Evolutionary conservation across 2,113 vertebrate genomes (phyloP).

Genomic region (Zosterops borbonicus): DNA sequence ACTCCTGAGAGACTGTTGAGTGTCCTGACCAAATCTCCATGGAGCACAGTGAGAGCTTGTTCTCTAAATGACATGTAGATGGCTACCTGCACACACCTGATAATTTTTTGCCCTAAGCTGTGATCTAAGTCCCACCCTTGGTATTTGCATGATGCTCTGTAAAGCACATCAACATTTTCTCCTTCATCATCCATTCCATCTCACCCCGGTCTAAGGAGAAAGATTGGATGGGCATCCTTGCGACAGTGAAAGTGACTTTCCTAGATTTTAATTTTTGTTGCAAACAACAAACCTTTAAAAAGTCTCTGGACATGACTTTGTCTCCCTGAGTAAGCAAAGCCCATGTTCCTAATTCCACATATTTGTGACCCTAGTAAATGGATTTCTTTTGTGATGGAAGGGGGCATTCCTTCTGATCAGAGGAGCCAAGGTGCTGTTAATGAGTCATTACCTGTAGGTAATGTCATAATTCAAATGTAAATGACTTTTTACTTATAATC

Average conservation of each 20-base stretch:
- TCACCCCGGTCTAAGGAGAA: background rate
- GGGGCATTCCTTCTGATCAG: background rate
- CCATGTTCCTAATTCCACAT: background rate
- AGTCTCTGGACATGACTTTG: background rate
- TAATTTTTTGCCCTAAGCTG: background rate
- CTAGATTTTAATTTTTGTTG: background rate
- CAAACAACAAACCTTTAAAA: background rate
- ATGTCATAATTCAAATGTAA: constrained; percentile 20
- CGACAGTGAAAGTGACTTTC: background rate
- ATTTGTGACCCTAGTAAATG: background rate
- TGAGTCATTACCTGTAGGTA: constrained; percentile 20
- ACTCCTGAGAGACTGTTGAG: background rate
- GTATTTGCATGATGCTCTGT: background rate
- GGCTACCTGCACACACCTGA: background rate
- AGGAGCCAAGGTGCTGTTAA: background rate
- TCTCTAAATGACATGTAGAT: background rate
- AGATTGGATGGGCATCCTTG: background rate
- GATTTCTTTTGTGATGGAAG: background rate
- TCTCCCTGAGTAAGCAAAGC: background rate
- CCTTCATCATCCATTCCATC: background rate
- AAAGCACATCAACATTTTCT: background rate
- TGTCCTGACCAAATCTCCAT: background rate
- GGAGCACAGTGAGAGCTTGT: background rate
- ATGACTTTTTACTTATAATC: constrained; percentile 58
- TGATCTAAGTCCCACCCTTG: background rate